These are phyloP conservation scores for Oncorhynchus nerka DNA, from an alignment of 2,113 vertebrate genomes.

Conservation along the genomic window DNA sequence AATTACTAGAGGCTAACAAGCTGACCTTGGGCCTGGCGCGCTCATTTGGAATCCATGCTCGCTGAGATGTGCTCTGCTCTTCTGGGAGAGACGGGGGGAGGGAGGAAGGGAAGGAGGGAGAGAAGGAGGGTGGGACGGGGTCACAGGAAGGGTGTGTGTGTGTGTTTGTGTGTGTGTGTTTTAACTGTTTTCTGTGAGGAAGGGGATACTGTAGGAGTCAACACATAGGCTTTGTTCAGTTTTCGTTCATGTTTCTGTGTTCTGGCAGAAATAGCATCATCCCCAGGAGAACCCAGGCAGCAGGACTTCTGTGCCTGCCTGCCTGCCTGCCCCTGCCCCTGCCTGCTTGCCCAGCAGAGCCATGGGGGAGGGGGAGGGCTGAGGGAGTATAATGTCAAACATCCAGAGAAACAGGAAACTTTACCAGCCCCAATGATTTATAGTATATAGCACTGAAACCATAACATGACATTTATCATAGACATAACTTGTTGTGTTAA, in stretches of 20 bases:
- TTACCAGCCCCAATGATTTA: neutral
- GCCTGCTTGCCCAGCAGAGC: neutral
- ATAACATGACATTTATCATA: neutral
- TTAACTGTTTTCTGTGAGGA: neutral
- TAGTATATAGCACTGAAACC: constrained; percentile 1
- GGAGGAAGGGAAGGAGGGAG: constrained; percentile 6
- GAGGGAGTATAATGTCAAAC: constrained; percentile 3
- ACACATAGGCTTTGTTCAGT: constrained; percentile 29
- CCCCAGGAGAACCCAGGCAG: constrained; percentile 3
- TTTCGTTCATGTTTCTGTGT: constrained; percentile 46
- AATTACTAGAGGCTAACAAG: constrained; percentile 87
- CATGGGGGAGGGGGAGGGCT: constrained; percentile 1
- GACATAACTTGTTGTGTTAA: neutral
- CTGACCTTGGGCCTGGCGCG: constrained; percentile 82
- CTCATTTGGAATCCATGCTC: constrained; percentile 79
- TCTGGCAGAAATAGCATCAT: constrained; percentile 41
- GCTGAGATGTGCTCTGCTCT: constrained; percentile 69
- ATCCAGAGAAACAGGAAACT: constrained; percentile 27
- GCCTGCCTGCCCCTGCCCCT: neutral
- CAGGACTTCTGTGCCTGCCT: neutral
- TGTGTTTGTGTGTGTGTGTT: no score
- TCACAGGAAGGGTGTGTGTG: neutral
- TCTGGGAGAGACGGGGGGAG: neutral
- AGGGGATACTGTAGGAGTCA: neutral
- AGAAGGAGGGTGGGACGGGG: neutral